Evolutionary conservation across 2,113 vertebrate species (phyloP).

Genomic region (Ammodramus savannarum): DNA sequence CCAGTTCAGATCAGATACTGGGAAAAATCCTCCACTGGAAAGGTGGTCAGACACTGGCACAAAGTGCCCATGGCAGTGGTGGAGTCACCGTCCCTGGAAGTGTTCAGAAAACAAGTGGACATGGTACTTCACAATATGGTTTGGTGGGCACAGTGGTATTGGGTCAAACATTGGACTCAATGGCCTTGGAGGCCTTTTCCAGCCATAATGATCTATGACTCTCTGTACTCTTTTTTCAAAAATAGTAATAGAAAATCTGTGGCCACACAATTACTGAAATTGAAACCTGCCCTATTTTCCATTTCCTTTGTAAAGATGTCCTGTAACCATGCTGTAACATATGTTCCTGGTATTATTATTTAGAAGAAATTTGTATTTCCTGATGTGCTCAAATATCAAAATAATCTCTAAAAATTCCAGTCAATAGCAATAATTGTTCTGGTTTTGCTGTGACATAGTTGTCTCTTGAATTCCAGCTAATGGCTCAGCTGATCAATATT

Average conservation of each 20-base stretch:
- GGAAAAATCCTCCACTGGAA: background rate
- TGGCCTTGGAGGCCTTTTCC: background rate
- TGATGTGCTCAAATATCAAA: background rate
- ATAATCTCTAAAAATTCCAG: background rate
- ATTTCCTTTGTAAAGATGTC: background rate
- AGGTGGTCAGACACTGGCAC: background rate
- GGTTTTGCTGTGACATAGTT: background rate
- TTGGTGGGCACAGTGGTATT: background rate
- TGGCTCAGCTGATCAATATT: background rate
- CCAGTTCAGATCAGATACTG: background rate
- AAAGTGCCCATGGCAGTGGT: background rate
- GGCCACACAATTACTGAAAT: background rate
- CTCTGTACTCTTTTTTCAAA: background rate
- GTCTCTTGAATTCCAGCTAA: background rate
- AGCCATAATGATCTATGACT: background rate
- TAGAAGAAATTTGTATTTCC: background rate
- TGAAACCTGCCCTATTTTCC: background rate
- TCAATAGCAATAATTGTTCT: background rate
- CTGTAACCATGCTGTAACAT: background rate
- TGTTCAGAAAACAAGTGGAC: background rate
- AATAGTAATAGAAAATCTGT: background rate
- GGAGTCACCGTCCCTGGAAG: background rate
- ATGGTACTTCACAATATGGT: background rate
- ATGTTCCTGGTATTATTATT: background rate
- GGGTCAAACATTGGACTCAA: rapidly evolving